Conservation (phyloP, 2,113 vertebrate genomes). For the Heliornis fulica region DNA sequence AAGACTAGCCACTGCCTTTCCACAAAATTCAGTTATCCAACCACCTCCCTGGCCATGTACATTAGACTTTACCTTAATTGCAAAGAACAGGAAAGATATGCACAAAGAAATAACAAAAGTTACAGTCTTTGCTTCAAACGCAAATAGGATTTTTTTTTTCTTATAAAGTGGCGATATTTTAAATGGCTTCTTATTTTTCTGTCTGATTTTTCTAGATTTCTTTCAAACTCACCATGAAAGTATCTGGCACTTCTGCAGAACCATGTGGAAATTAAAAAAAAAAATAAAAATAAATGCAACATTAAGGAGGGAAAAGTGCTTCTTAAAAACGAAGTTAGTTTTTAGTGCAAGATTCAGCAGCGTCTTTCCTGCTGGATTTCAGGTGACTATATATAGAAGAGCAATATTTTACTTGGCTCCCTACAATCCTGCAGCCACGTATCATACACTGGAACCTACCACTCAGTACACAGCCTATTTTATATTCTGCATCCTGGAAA, state of each 20-base stretch:
- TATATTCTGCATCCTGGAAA: conserved; percentile 34
- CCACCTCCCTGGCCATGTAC: not conserved
- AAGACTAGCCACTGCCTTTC: no score
- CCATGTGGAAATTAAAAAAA: not conserved
- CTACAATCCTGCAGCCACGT: conserved; percentile 18
- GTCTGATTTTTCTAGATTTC: not conserved
- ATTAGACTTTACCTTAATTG: not conserved
- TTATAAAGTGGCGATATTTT: not conserved
- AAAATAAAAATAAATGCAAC: not conserved
- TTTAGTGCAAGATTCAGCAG: not conserved
- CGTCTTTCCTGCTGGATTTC: conserved; percentile 4
- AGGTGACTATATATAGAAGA: conserved; percentile 56
- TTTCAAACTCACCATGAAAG: not conserved
- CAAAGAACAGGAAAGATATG: not conserved
- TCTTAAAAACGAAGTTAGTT: not conserved
- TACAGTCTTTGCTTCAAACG: not conserved
- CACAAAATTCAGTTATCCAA: no score
- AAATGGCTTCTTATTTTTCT: not conserved
- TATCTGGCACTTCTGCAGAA: not conserved
- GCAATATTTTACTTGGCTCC: conserved; percentile 61
- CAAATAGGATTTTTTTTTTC: not conserved
- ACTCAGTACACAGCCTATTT: conserved; percentile 22
- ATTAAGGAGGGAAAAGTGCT: not conserved
- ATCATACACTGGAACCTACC: conserved; percentile 16
- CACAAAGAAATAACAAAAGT: not conserved